Evolutionary conservation across 2,888 invertebrate genomes (phyloP).

Genomic region (Drosophila atripex): DNA sequence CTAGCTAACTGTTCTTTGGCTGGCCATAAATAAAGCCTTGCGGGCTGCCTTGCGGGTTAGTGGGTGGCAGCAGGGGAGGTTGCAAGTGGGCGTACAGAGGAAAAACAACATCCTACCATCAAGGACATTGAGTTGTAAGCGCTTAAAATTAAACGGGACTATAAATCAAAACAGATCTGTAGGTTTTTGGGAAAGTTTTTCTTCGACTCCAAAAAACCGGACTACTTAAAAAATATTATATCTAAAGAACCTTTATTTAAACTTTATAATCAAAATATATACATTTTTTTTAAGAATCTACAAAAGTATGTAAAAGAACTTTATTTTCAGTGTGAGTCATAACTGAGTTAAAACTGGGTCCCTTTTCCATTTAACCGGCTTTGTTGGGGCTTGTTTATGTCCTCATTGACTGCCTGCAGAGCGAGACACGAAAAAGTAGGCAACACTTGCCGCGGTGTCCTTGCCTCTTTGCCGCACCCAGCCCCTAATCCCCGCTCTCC

Average conservation of each 20-base stretch:
- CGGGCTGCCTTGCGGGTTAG: conserved; percentile 5
- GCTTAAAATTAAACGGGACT: conserved; percentile 2
- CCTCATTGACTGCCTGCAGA: conserved; percentile 28
- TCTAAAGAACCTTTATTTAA: background rate
- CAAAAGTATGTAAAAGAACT: background rate
- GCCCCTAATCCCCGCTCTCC: background rate
- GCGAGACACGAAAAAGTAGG: conserved; percentile 30
- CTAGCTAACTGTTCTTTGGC: conserved; percentile 56
- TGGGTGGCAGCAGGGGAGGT: background rate
- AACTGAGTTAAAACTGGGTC: conserved; percentile 15
- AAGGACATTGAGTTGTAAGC: conserved; percentile 14
- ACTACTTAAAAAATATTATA: too few relatives aligned
- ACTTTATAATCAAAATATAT: background rate
- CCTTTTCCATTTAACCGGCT: conserved; percentile 4
- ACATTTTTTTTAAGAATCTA: too few relatives aligned
- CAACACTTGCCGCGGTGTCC: conserved; percentile 33
- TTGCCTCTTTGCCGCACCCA: background rate
- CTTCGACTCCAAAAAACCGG: too few relatives aligned
- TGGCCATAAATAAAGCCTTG: conserved; percentile 64
- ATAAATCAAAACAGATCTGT: background rate
- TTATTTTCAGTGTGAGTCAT: background rate
- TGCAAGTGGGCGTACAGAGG: conserved; percentile 6
- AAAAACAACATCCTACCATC: conserved; percentile 15
- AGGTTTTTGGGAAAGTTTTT: background rate
- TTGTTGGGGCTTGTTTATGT: conserved; percentile 34